Evolutionary conservation across 2,113 vertebrate genomes (phyloP).

Genomic region (Lycaon pictus): DNA sequence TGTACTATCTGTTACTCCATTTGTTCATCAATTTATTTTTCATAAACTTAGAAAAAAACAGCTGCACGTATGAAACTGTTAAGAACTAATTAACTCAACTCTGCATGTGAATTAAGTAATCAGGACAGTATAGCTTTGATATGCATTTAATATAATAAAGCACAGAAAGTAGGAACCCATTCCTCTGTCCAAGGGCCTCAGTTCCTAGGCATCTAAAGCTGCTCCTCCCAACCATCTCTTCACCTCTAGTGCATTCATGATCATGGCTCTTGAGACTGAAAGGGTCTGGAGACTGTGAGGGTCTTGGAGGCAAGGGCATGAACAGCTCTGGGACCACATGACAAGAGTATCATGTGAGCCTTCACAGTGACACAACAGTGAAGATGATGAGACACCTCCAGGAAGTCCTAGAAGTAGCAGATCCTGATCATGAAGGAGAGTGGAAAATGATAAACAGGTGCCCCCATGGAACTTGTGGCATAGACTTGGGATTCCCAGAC

Average conservation of each 20-base stretch:
- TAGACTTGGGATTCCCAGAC: not conserved
- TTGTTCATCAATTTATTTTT: not conserved
- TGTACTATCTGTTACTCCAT: not conserved
- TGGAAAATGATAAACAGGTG: not conserved
- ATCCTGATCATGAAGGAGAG: not conserved
- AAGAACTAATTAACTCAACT: constrained; percentile 3
- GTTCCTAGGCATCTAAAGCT: not conserved
- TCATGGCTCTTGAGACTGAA: not conserved
- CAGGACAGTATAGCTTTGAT: not conserved
- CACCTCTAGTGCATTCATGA: not conserved
- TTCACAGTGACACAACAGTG: not conserved
- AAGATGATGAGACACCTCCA: not conserved
- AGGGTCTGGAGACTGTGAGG: not conserved
- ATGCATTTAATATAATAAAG: not conserved
- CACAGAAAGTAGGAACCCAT: not conserved
- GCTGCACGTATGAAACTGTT: not conserved
- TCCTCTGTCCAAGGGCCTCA: not conserved
- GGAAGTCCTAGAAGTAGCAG: not conserved
- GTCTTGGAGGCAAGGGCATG: fast-evolving
- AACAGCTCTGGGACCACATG: not conserved
- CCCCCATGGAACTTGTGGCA: not conserved
- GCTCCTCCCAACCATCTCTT: too few relatives aligned
- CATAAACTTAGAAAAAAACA: not conserved
- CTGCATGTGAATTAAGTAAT: not conserved
- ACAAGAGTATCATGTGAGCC: not conserved